Base-by-base conservation (phyloP, 2,888 invertebrate genomes). In the Xylophagus ater region DNA sequence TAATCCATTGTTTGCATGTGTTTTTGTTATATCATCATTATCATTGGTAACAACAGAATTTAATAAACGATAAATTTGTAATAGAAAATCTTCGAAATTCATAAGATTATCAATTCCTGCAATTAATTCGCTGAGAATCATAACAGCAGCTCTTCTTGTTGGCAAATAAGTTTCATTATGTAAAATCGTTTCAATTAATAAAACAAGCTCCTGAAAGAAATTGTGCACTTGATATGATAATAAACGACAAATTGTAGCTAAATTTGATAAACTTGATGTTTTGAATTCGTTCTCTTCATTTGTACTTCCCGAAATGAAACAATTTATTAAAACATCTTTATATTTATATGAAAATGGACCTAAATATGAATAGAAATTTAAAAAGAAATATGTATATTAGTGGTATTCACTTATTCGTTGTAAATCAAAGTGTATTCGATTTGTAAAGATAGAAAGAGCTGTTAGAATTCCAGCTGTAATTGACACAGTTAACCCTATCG, bases 1-100 rank as follows among this genome's bases (percentile, higher is more conserved):
- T 3, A 65, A 28, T 1, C 62, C 65, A 43, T 58, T 59, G 1
- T 54, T 50, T 0, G 65, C 65, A 51, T 65, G 65, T 12, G 55
- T 42, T 3, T 57, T 54, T 45, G 60, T 58, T 44, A 56, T 54
- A 7, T 52, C 45, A 52, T 65, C 65, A 1, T 36, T 36, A 17
- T 62, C 60, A 9, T 49, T 52, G 6, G 50, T 46, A 28, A 54
- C 50, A 6, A 65, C 53, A 1, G 41, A 33, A 28, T 51, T 58
- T 3, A 65, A 45, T 1, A 59, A 44, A 0, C 58, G 51, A 44
- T 65, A 65, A 21, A 64, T 55, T n/a, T 64, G 64, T 19, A 62
- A 30, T 3, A 65, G 46, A 49, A 57, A 55, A 13, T 64, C 58
- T 44, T 62, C 53, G 28, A 58, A 59, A 36, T 62, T 58, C 8